Percentiles rank a stretch among this genome's conserved stretches.
Conservation (phyloP, 2,888 invertebrate species). For the Sphecodes monilicornis region DNA sequence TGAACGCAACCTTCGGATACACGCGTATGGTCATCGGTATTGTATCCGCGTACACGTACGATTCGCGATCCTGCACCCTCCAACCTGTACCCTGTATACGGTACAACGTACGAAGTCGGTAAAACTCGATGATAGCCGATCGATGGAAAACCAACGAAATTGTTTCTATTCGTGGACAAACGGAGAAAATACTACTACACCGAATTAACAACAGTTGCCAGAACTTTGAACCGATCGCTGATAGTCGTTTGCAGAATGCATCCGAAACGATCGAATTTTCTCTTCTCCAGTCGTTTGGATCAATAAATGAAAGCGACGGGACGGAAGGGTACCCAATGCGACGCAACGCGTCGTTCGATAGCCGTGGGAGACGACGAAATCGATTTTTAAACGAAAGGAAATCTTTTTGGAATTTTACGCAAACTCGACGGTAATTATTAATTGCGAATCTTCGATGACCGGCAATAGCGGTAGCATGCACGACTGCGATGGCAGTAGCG, state of each 20-base stretch:
- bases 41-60: neutral
- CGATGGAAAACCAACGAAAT: neutral
- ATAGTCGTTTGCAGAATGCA: neutral
- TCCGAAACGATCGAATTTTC: neutral
- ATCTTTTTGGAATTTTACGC: neutral
- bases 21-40: neutral
- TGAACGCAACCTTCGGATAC: neutral
- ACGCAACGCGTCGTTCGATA: neutral
- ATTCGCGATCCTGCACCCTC: neutral
- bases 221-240: neutral
- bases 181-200: neutral
- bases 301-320: neutral
- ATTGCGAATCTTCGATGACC: neutral
- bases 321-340: neutral
- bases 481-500: too few relatives aligned
- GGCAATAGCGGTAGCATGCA: too few relatives aligned
- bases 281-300: neutral
- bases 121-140: neutral
- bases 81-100: neutral
- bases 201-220: neutral
- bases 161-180: neutral
- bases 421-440: neutral
- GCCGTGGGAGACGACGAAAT: neutral
- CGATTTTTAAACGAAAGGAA: neutral
- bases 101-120: neutral